Conservation (phyloP, 2,888 invertebrate species). For the Chironomus riparius region DNA sequence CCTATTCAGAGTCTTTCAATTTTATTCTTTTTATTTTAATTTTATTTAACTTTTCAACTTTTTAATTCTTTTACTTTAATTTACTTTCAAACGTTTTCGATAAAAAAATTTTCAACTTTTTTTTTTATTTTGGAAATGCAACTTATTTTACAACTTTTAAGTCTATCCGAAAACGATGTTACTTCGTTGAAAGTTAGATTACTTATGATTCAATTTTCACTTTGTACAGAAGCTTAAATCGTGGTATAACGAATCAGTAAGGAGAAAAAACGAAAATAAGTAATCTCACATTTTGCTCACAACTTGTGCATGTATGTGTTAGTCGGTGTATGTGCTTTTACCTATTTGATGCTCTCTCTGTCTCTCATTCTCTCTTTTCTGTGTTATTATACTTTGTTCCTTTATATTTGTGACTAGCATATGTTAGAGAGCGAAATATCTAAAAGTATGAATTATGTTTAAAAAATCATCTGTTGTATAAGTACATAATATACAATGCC, state of each 20-base stretch:
- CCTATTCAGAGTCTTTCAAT: slow-evolving; percentile 32
- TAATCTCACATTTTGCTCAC: not conserved
- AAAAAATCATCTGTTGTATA: too few relatives aligned
- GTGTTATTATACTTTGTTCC: too few relatives aligned
- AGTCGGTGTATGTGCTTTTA: not conserved
- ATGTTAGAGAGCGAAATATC: too few relatives aligned
- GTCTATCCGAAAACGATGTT: slow-evolving; percentile 9
- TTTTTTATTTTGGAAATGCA: not conserved
- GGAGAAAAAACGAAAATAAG: not conserved
- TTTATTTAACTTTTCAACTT: not conserved
- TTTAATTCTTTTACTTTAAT: not conserved
- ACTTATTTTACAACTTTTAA: not conserved
- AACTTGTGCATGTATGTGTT: not conserved
- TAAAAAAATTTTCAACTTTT: not conserved
- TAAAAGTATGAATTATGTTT: too few relatives aligned
- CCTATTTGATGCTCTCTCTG: not conserved
- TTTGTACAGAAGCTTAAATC: slow-evolving; percentile 28
- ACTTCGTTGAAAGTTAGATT: slow-evolving; percentile 24
- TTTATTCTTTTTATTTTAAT: too few relatives aligned
- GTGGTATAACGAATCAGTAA: slow-evolving; percentile 21
- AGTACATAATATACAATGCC: too few relatives aligned
- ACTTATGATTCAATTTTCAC: slow-evolving; percentile 26
- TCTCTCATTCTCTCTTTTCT: not conserved
- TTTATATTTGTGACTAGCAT: too few relatives aligned
- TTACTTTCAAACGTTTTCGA: not conserved